These are phyloP conservation scores for Burhinus bistriatus DNA, from an alignment of 2,113 vertebrate species.

Conservation along the genomic window DNA sequence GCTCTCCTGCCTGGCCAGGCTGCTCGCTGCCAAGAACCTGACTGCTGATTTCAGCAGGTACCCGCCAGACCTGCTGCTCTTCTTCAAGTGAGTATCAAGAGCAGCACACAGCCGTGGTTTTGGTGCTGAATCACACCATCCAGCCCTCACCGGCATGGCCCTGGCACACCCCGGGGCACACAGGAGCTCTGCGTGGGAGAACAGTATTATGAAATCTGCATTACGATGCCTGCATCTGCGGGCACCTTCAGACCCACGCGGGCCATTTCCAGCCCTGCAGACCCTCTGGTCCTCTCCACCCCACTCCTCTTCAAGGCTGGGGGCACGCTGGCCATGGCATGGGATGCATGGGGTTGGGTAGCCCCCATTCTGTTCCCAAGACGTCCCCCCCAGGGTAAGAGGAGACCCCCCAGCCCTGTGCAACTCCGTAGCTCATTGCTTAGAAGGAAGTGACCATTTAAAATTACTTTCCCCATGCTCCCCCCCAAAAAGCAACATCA, in stretches of 20 bases:
- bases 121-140: accelerated
- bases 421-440: neutral
- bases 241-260: neutral
- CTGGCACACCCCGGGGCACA: accelerated
- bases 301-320: neutral
- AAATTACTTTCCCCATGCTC: neutral
- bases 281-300: neutral
- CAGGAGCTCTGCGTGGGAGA: neutral
- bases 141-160: accelerated
- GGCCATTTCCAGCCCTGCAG: neutral
- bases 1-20: slow-evolving; percentile 73
- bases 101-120: accelerated
- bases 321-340: accelerated
- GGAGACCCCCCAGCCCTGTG: neutral
- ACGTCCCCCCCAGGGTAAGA: neutral
- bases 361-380: neutral
- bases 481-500: neutral
- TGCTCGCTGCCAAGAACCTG: slow-evolving; percentile 24
- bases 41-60: neutral
- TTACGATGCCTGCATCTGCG: accelerated
- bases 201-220: accelerated
- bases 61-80: slow-evolving; percentile 56
- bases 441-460: neutral
- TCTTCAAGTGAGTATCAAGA: slow-evolving; percentile 59
- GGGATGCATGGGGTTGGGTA: neutral